A percentile compares a stretch with the other conserved stretches of the same genome.
phyloP scores from a whole-genome alignment of 2,888 invertebrate genomes.

The Catocala fraxini region DNA sequence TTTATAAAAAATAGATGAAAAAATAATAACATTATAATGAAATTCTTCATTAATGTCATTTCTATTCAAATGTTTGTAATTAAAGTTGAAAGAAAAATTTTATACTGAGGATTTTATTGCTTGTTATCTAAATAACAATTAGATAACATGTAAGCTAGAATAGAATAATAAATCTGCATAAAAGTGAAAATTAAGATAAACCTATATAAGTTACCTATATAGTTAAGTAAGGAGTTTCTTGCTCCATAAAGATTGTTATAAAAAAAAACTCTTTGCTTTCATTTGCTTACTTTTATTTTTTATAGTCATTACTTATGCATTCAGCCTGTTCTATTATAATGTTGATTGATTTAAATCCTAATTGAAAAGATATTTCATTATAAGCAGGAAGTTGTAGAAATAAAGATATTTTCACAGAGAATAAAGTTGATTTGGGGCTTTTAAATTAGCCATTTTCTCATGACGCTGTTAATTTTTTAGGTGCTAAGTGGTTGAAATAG shows the following conservation, averaged over 20 bases:
- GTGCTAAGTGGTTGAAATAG: slow-evolving; percentile 43
- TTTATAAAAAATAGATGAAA: slow-evolving; percentile 15
- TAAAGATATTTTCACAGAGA: slow-evolving; percentile 5
- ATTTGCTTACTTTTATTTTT: neutral
- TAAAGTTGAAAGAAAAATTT: slow-evolving; percentile 34
- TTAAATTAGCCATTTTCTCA: slow-evolving; percentile 39
- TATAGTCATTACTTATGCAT: neutral
- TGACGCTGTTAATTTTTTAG: slow-evolving; percentile 33
- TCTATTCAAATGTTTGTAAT: slow-evolving; percentile 48
- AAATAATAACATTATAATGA: slow-evolving; percentile 28
- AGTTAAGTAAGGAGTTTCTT: slow-evolving; percentile 6
- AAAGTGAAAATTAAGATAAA: slow-evolving; percentile 24
- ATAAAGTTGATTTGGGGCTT: slow-evolving; percentile 19
- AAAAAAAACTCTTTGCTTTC: neutral
- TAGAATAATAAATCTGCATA: slow-evolving; percentile 25
- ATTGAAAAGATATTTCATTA: neutral
- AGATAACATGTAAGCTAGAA: slow-evolving; percentile 36
- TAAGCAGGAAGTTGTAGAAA: slow-evolving; percentile 4
- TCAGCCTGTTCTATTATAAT: neutral
- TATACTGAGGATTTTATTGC: slow-evolving; percentile 34
- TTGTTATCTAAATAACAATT: slow-evolving; percentile 47
- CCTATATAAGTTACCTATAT: slow-evolving; percentile 6
- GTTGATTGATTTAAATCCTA: neutral
- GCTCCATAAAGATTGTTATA: neutral
- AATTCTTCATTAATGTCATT: slow-evolving; percentile 34